phyloP scores from a whole-genome alignment of 2,113 vertebrate species.

The Helogale parvula region DNA sequence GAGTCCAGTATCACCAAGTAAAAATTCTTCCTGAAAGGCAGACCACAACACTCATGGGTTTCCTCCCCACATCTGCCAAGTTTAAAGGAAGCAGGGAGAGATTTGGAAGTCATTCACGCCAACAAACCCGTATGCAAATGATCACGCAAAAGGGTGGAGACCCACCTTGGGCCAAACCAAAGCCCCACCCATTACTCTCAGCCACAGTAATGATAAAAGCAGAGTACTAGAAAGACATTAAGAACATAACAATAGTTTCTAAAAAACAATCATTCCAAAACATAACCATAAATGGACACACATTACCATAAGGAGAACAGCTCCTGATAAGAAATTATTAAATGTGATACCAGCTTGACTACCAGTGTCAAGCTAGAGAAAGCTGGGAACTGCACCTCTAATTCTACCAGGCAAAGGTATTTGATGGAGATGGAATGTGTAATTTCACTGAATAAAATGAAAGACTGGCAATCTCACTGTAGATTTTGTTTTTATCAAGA shows the following conservation, averaged over 20 bases:
- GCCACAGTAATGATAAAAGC: neutral
- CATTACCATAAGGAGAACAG: neutral
- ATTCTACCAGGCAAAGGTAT: neutral
- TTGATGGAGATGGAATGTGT: neutral
- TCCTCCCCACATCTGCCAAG: neutral
- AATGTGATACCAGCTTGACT: neutral
- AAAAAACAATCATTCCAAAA: neutral
- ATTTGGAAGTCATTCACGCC: neutral
- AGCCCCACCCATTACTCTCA: neutral
- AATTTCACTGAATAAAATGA: conserved; percentile 10
- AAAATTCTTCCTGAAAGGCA: conserved; percentile 47
- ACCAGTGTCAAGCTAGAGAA: neutral
- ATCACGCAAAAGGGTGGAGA: neutral
- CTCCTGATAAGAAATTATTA: neutral
- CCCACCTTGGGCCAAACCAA: neutral
- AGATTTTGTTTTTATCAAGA: neutral
- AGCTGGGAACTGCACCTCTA: neutral
- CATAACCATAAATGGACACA: neutral
- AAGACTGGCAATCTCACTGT: neutral
- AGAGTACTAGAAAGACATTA: neutral
- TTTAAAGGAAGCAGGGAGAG: neutral
- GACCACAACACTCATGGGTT: neutral
- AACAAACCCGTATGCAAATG: neutral
- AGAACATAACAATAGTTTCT: neutral
- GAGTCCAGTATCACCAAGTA: neutral